Percentiles rank a stretch among this genome's conserved stretches.
These are phyloP conservation scores for Gavia stellata DNA, from an alignment of 2,113 vertebrate species.

Conservation along the genomic window DNA sequence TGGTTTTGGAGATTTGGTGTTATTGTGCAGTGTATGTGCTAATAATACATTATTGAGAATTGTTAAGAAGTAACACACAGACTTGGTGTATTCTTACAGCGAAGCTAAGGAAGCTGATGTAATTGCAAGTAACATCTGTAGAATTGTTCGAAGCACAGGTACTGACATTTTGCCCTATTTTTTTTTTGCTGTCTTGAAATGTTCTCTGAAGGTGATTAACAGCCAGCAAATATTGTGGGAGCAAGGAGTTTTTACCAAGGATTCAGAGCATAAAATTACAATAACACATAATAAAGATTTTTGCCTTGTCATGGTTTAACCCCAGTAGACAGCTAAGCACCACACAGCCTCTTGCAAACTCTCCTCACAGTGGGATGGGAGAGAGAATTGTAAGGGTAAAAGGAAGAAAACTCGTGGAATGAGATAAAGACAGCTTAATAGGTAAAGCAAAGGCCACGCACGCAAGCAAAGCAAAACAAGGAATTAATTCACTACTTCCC, in stretches of 20 bases:
- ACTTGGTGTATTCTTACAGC: background rate
- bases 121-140: background rate
- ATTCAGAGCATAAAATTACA: background rate
- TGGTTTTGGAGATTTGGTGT: background rate
- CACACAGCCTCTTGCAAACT: too few relatives aligned
- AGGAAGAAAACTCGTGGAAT: too few relatives aligned
- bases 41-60: background rate
- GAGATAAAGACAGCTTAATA: background rate
- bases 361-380: too few relatives aligned
- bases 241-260: background rate
- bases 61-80: background rate
- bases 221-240: background rate
- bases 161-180: background rate
- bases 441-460: background rate
- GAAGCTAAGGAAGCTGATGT: background rate
- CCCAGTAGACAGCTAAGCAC: too few relatives aligned
- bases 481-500: background rate
- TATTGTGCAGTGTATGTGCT: background rate
- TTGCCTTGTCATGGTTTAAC: background rate
- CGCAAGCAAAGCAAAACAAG: background rate
- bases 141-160: background rate
- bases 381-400: too few relatives aligned
- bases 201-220: background rate
- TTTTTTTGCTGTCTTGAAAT: background rate
- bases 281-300: background rate